Conservation (phyloP, 2,797 vertebrate genomes). For the Semaprochilodus insignis region DNA sequence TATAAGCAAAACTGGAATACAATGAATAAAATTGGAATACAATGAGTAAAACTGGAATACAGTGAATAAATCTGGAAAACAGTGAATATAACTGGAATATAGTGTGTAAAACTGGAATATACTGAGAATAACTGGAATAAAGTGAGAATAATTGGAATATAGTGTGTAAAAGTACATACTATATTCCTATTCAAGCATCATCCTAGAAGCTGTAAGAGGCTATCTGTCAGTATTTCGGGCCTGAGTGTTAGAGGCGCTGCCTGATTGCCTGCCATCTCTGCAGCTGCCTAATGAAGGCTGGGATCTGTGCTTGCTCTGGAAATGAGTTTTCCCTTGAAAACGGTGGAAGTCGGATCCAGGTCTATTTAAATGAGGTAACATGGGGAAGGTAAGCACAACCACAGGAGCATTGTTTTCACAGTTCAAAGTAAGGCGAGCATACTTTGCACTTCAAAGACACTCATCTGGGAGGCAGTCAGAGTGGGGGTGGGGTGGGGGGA, state of each 20-base stretch:
- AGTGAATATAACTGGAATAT: no score
- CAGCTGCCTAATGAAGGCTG: slow-evolving; percentile 83
- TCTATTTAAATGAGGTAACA: slow-evolving; percentile 89
- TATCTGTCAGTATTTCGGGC: slow-evolving; percentile 58
- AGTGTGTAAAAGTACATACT: not conserved
- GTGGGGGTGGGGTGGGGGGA: slow-evolving; percentile 77
- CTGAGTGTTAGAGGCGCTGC: slow-evolving; percentile 55
- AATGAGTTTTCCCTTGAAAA: slow-evolving; percentile 85
- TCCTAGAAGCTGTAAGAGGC: slow-evolving; percentile 55
- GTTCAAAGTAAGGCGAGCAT: slow-evolving; percentile 89
- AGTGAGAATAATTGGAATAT: not conserved
- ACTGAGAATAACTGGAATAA: no score
- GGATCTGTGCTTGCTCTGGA: slow-evolving; percentile 78
- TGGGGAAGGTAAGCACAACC: slow-evolving; percentile 86
- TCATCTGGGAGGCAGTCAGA: slow-evolving; percentile 85
- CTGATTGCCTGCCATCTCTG: slow-evolving; percentile 75
- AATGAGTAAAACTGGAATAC: no score
- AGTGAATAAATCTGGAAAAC: no score
- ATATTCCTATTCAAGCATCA: not conserved
- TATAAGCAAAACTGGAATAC: no score
- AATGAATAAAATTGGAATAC: no score
- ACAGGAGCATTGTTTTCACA: slow-evolving; percentile 88
- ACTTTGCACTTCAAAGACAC: slow-evolving; percentile 92
- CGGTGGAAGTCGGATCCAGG: slow-evolving; percentile 81
- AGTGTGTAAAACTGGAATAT: no score